A percentile compares a stretch with the other conserved stretches of the same genome.
phyloP scores from a whole-genome alignment of 2,113 vertebrate species.

The Zosterops pallidus region DNA sequence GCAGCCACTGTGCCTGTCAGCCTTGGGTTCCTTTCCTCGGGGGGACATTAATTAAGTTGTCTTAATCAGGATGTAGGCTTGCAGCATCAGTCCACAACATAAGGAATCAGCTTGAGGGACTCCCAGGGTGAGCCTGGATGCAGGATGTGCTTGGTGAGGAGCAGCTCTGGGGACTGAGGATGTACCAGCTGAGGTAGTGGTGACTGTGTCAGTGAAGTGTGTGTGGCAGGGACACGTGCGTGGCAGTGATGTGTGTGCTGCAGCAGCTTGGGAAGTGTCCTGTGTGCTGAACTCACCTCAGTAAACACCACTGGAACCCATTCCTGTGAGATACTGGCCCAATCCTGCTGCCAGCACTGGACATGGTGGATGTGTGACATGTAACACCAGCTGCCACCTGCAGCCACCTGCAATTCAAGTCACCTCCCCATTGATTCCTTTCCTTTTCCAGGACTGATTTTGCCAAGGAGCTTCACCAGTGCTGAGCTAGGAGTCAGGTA shows the following conservation, averaged over 20 bases:
- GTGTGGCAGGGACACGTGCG: neutral
- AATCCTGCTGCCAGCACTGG: neutral
- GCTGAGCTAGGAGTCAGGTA: neutral
- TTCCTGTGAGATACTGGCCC: neutral
- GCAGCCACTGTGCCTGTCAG: neutral
- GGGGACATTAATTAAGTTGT: neutral
- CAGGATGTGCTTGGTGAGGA: neutral
- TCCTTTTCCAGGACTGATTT: neutral
- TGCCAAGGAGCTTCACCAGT: neutral
- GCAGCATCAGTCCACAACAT: neutral
- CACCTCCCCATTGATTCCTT: neutral
- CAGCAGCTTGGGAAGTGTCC: neutral
- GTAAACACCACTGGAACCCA: rapidly evolving
- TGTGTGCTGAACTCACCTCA: neutral
- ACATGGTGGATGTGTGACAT: neutral
- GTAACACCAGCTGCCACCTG: too few species aligned
- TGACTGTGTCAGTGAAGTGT: neutral
- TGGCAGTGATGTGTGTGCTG: neutral
- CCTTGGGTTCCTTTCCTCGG: neutral
- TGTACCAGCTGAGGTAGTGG: neutral
- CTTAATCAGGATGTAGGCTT: neutral
- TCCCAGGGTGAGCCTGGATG: neutral
- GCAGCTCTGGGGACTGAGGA: neutral
- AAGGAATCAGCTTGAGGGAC: neutral
- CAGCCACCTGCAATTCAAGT: neutral